A percentile compares a stretch with the other conserved stretches of the same genome.
These are phyloP conservation scores for Kryptolebias ocellatus DNA, from an alignment of 2,797 vertebrate genomes.

Conservation along the genomic window DNA sequence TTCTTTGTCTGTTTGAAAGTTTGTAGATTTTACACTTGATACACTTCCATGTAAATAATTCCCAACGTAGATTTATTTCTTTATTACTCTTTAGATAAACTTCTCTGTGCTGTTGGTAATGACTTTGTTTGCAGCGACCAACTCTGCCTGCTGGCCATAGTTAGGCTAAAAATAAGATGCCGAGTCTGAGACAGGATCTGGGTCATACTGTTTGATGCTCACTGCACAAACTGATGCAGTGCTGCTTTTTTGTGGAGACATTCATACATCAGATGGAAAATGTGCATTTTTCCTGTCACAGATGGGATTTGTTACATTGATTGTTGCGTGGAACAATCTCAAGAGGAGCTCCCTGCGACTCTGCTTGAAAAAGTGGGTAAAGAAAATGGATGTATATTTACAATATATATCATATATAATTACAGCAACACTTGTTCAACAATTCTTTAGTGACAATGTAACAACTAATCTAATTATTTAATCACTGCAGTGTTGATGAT, in stretches of 20 bases:
- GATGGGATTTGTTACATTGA: neutral
- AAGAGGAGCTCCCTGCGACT: no score
- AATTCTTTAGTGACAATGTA: no score
- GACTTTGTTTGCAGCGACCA: conserved; percentile 35
- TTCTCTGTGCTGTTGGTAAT: conserved; percentile 35
- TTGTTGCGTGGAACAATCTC: neutral
- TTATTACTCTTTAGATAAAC: conserved; percentile 14
- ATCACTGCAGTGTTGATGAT: no score
- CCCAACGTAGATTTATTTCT: neutral
- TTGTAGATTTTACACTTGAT: neutral
- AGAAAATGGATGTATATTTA: no score
- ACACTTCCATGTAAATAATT: neutral
- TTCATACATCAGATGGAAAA: neutral
- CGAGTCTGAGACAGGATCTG: conserved; percentile 52
- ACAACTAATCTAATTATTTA: no score
- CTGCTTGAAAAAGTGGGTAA: no score
- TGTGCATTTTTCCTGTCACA: conserved; percentile 5
- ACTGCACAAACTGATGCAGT: conserved; percentile 38
- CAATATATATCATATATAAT: no score
- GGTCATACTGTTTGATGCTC: conserved; percentile 62
- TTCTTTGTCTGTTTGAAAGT: neutral
- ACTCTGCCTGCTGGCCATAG: conserved; percentile 46
- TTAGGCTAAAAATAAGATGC: conserved; percentile 61
- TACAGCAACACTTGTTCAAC: no score
- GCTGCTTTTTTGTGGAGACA: conserved; percentile 18